Base-by-base conservation (phyloP, 2,888 invertebrate species). In the Galeruca laticollis region DNA sequence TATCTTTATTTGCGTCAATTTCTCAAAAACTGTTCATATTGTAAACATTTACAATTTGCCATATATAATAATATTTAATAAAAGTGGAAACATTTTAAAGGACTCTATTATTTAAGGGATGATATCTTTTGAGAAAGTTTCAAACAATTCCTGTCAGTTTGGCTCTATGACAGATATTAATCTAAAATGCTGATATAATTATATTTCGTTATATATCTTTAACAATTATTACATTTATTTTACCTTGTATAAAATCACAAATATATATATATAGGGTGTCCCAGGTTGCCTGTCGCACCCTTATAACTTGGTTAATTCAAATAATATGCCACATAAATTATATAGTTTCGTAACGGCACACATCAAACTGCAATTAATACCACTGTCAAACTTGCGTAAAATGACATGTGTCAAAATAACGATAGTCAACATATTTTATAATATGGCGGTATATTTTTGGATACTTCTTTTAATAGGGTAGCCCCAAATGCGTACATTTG, bases 171-270 rank as follows among this genome's bases (percentile, higher is more conserved):
- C 40, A 63, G 37, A 18, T 21, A 21, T 60, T 51, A 70, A 60
- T 68, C 63, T 63, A 64, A 35, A 56, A 68, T 63, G 67, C 56
- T 68, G 68, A 71, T 71, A 68, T 68, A 71, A 21, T 43, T 63
- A 54, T 37, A n/a, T 18, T 70, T 63, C 56, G 33, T 65, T 61
- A 71, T 67, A 43, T 43, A 71, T 71, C 54, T 56, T 37, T 68
- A 71, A 71, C 67, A 70, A 56, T 62, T 60, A 64, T 56, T 70
- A 68, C 56, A 56, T 61, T 68, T 49, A 60, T 43, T 65, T 52
- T 69, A 69, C 69, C 60, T 69, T 69, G 69, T 69, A 56, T 60
- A 61, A 69, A 35, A 37, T 52, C 62, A 62, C 62, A 35, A 51
- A 61, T 20, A 35, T 20, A 13, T 40, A 33, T 51, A 51, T 60